Conservation (phyloP, 2,797 vertebrate species). For the Oreortyx pictus region DNA sequence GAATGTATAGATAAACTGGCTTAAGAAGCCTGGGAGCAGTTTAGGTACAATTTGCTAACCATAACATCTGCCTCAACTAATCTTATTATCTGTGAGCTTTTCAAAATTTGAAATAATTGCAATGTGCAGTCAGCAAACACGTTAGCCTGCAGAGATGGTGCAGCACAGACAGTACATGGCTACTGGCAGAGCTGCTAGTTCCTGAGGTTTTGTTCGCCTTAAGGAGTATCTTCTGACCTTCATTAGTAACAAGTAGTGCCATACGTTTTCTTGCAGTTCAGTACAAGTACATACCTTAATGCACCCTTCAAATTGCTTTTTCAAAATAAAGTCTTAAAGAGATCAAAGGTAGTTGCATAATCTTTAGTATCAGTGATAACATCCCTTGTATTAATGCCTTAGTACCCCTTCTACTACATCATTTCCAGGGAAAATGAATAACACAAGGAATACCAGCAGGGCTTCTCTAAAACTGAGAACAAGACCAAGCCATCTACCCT, state of each 20-base stretch:
- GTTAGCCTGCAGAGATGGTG: background rate
- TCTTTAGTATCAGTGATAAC: background rate
- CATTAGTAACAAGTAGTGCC: rapidly evolving
- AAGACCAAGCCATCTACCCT: background rate
- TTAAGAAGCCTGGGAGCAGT: background rate
- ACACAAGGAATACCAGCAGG: background rate
- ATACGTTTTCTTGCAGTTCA: background rate
- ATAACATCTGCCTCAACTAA: background rate
- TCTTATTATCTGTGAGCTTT: background rate
- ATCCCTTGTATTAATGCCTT: background rate
- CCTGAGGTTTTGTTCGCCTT: background rate
- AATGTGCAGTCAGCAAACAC: background rate
- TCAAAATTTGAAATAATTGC: background rate
- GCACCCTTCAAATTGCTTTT: background rate
- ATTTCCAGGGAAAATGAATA: background rate
- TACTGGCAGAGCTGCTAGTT: background rate
- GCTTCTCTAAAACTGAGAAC: background rate
- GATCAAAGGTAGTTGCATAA: background rate
- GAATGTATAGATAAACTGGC: background rate
- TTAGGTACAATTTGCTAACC: background rate
- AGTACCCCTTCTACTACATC: background rate
- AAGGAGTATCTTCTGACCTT: background rate
- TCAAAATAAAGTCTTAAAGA: background rate
- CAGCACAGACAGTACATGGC: background rate
- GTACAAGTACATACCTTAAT: background rate